phyloP scores from a whole-genome alignment of 2,797 vertebrate genomes.

The Pantherophis vulpinus region DNA sequence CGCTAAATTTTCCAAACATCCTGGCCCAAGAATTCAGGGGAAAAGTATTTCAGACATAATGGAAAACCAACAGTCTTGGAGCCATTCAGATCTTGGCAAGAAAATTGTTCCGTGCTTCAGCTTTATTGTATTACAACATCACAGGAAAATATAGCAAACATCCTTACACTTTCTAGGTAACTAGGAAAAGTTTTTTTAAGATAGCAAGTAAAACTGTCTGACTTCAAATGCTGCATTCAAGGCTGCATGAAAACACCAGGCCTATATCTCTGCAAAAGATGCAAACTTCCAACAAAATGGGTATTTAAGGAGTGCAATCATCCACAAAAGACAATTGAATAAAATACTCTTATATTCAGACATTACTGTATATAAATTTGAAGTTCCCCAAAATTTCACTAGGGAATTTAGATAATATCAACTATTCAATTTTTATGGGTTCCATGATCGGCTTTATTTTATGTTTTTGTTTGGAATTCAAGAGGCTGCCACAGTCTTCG shows the following conservation, averaged over 20 bases:
- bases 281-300: neutral
- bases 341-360: neutral
- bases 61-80: neutral
- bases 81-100: neutral
- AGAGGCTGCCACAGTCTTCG: neutral
- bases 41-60: neutral
- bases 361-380: neutral
- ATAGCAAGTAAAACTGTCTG: neutral
- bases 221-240: neutral
- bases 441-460: neutral
- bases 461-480: neutral
- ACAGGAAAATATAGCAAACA: neutral
- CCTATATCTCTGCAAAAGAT: neutral
- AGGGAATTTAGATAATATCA: neutral
- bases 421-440: neutral
- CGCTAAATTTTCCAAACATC: neutral
- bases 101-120: neutral
- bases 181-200: neutral
- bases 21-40: neutral
- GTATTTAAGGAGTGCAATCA: neutral
- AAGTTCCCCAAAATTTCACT: neutral
- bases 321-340: neutral
- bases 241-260: neutral
- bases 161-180: neutral
- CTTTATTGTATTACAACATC: neutral